Evolutionary conservation across 2,888 invertebrate species (phyloP), one percentile per base, ranked within the genome.

Genomic region (Dynastes tityus): DNA sequence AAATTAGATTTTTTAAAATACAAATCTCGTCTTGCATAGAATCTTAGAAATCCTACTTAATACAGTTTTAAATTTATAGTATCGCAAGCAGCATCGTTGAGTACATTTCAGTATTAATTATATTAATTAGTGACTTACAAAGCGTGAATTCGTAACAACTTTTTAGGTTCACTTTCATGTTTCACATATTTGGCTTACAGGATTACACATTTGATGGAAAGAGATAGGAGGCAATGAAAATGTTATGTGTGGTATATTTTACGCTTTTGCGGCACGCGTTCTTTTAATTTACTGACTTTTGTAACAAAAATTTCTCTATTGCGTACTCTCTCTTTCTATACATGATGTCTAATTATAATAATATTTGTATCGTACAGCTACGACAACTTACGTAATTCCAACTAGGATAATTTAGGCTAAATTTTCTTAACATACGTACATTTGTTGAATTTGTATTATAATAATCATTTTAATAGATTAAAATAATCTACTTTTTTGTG

Each of bases 251-350:
- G 16, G 13, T 27, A 65, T 51, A 53, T 68, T 27, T 68, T 29
- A 51, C 29, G 29, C 8, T 74, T 45, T 61, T 74, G 29, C 45
- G 45, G 61, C 49, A 74, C n/a, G 58, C 58, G 61, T 27, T 68
- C 68, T 27, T 68, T 51, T 45, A 45, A 37, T 74, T 29, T 45
- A 45, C n/a, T 58, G 61, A 13, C 45, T 74, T 74, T 74, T 74
- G 29, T 74, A 74, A 68, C 63, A 40, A 51, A 29, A 51, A 68
- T 68, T 68, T 68, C 68, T 51, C 68, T 51, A 68, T 68, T 51
- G 51, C 29, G 27, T 68, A 51, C 51, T 68, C 51, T 68, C 68
- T 68, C 51, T 51, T 29, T 68, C 51, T 27, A 53, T 63, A 13
- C 27, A 63, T 29, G 13, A 29, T 63, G 55, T 58, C 8, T 37